Evolutionary conservation across 2,888 invertebrate genomes (phyloP).

Genomic region (Blastobasis adustella): DNA sequence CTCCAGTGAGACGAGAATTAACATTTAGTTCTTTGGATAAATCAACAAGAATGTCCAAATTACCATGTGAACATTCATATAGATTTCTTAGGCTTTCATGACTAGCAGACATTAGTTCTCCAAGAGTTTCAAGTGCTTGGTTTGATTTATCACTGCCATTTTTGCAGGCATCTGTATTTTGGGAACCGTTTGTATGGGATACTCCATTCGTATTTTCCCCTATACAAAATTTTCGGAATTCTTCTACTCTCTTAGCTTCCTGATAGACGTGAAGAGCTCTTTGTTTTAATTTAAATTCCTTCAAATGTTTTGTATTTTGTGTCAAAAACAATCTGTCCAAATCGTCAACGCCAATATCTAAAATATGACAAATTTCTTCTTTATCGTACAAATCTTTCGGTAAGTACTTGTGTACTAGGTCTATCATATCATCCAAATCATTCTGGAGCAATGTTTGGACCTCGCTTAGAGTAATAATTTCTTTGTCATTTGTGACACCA

Average conservation of each 20-base stretch:
- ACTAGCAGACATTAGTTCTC: slow-evolving; percentile 90
- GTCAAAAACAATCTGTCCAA: slow-evolving; percentile 69
- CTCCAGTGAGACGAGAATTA: slow-evolving; percentile 96
- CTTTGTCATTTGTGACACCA: slow-evolving; percentile 75
- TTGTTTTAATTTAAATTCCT: slow-evolving; percentile 85
- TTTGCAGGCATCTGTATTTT: slow-evolving; percentile 20
- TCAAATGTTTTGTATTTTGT: slow-evolving; percentile 77
- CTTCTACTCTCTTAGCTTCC: slow-evolving; percentile 90
- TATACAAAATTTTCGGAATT: slow-evolving; percentile 81
- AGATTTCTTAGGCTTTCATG: slow-evolving; percentile 88
- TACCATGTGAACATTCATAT: slow-evolving; percentile 95
- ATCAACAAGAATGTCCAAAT: slow-evolving; percentile 87
- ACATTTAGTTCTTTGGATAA: slow-evolving; percentile 80
- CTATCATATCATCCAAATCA: slow-evolving; percentile 80
- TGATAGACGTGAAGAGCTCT: slow-evolving; percentile 92
- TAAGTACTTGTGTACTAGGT: slow-evolving; percentile 77
- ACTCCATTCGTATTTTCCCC: slow-evolving; percentile 37
- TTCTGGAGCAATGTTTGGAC: slow-evolving; percentile 80
- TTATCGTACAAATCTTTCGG: slow-evolving; percentile 80
- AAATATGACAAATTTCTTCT: slow-evolving; percentile 77
- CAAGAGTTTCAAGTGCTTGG: slow-evolving; percentile 74
- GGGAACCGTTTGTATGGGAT: slow-evolving; percentile 19
- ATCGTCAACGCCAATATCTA: slow-evolving; percentile 75
- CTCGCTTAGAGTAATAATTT: slow-evolving; percentile 80
- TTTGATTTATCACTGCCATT: slow-evolving; percentile 18